These are phyloP conservation scores for Myrmecobius fasciatus DNA, from an alignment of 2,113 vertebrate species.

Conservation along the genomic window DNA sequence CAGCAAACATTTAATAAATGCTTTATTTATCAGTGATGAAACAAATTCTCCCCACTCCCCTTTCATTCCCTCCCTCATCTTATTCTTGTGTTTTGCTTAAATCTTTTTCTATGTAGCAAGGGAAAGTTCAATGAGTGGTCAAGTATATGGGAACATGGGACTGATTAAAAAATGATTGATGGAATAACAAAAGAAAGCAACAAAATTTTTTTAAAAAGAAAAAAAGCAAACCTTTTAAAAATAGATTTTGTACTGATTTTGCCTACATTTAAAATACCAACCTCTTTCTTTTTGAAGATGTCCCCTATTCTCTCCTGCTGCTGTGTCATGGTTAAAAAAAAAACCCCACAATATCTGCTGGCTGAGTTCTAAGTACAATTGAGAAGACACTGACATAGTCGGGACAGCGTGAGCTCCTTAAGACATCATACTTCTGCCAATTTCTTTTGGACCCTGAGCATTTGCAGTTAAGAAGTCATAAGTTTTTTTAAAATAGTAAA, in stretches of 20 bases:
- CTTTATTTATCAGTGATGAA: background rate
- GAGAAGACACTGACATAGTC: background rate
- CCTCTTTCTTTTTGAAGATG: background rate
- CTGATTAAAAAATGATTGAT: background rate
- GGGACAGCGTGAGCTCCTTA: background rate
- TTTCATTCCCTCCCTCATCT: no score
- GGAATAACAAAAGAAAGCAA: background rate
- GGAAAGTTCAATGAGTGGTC: background rate
- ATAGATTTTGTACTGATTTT: background rate
- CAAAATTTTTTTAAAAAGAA: background rate
- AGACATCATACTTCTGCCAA: background rate
- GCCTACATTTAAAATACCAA: background rate
- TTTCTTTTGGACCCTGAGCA: background rate
- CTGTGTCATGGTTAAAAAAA: background rate
- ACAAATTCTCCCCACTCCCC: background rate
- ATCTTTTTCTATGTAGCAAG: background rate
- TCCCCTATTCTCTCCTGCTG: background rate
- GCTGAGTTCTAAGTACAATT: background rate
- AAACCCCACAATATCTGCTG: background rate
- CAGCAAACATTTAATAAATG: background rate
- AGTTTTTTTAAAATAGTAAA: background rate
- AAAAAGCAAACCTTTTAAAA: background rate
- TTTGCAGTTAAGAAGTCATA: background rate
- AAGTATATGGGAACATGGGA: background rate
- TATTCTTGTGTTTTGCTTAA: background rate